phyloP scores from a whole-genome alignment of 2,113 vertebrate species.

The Corythornis madagascariensis region DNA sequence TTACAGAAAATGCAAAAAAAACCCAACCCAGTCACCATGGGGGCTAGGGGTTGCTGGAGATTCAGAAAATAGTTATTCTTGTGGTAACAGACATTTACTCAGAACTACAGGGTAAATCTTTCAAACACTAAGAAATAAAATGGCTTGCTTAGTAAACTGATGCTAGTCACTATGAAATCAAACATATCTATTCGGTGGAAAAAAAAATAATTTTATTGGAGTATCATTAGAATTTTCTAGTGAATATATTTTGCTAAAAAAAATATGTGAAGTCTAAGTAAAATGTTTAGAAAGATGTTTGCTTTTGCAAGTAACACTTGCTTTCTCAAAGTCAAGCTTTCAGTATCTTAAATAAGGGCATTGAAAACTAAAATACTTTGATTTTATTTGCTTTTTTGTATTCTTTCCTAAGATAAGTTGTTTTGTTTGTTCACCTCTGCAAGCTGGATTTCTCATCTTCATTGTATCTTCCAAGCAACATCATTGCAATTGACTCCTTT shows the following conservation, averaged over 20 bases:
- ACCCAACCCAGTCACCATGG: too few relatives aligned
- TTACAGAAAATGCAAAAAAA: not conserved
- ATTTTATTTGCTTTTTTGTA: not conserved
- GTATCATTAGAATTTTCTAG: not conserved
- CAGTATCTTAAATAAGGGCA: not conserved
- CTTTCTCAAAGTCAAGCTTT: not conserved
- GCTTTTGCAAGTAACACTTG: not conserved
- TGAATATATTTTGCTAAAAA: not conserved
- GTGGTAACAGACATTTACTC: not conserved
- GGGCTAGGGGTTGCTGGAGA: not conserved
- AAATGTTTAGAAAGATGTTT: not conserved
- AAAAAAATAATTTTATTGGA: not conserved
- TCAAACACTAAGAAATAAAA: not conserved
- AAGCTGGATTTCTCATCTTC: not conserved
- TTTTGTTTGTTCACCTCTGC: not conserved
- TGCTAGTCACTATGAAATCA: not conserved
- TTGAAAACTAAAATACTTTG: not conserved
- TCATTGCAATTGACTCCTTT: rapidly evolving
- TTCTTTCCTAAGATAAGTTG: not conserved
- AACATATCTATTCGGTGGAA: not conserved
- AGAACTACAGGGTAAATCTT: not conserved
- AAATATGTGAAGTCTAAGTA: not conserved
- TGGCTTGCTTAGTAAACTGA: not conserved
- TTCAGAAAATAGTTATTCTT: not conserved
- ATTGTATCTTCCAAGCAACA: not conserved